Evolutionary conservation across 2,888 invertebrate genomes (phyloP).

Genomic region (Ennomos erosarius): DNA sequence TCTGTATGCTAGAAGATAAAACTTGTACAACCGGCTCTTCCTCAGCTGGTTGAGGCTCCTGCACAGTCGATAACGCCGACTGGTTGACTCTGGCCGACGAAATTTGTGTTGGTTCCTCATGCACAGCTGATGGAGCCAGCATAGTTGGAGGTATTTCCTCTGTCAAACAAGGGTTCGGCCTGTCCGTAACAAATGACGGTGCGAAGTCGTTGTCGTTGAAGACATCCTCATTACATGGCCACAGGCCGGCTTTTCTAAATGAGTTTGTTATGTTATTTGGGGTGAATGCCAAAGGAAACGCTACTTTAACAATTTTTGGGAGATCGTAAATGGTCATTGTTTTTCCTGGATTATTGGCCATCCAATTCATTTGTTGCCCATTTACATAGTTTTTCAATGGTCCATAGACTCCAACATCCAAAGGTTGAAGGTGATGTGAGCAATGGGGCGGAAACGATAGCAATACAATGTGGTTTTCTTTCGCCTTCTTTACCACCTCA

Average conservation of each 20-base stretch:
- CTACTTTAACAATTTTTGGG: not conserved
- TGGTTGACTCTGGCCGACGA: too few species aligned
- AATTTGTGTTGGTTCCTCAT: too few species aligned
- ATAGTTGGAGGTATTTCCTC: too few species aligned
- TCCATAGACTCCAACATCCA: slow-evolving; percentile 28
- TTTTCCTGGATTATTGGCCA: slow-evolving; percentile 2
- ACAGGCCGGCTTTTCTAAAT: not conserved
- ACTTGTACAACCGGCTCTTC: too few species aligned
- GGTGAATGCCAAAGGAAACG: not conserved
- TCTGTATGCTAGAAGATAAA: too few species aligned
- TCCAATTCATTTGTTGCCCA: not conserved
- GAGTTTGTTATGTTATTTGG: not conserved
- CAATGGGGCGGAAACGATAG: slow-evolving; percentile 38
- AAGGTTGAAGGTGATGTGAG: slow-evolving; percentile 36
- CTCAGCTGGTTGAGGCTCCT: too few species aligned
- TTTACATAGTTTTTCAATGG: slow-evolving; percentile 1
- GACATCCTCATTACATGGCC: not conserved
- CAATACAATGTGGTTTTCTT: slow-evolving; percentile 7
- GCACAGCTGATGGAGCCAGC: too few species aligned
- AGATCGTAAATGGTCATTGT: slow-evolving; percentile 10
- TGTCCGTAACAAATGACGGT: not conserved
- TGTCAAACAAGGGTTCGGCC: not conserved
- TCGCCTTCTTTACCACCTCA: too few species aligned
- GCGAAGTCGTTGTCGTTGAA: not conserved
- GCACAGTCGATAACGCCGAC: too few species aligned